Conservation (phyloP, 2,797 vertebrate species). For the Otolemur crassicaudatus region DNA sequence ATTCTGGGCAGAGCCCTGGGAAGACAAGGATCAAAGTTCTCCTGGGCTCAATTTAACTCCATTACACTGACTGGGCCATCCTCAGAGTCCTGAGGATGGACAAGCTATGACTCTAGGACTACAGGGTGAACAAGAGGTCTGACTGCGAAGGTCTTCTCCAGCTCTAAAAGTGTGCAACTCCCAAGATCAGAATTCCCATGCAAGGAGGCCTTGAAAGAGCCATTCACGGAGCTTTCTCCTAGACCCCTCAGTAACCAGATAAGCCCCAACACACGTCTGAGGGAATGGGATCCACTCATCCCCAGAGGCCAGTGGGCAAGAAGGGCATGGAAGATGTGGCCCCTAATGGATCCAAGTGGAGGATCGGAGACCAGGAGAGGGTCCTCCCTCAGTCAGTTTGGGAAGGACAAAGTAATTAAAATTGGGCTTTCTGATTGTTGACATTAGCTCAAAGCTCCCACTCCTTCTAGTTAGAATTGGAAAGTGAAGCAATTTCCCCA, state of each 20-base stretch:
- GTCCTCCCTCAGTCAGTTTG: neutral
- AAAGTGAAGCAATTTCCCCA: slow-evolving; percentile 6
- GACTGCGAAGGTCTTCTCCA: neutral
- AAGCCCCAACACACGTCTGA: neutral
- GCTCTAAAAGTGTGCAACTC: neutral
- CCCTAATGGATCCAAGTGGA: neutral
- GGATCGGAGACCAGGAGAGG: neutral
- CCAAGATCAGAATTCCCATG: neutral
- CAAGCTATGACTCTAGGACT: neutral
- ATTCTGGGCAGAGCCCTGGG: neutral
- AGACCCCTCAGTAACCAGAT: neutral
- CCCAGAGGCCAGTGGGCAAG: neutral
- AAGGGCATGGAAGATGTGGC: neutral
- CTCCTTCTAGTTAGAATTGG: slow-evolving; percentile 49
- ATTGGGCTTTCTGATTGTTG: neutral
- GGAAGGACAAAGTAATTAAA: neutral
- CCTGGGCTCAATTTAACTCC: neutral
- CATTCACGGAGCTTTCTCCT: neutral
- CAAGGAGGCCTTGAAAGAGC: neutral
- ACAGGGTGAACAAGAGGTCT: neutral
- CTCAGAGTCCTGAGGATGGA: neutral
- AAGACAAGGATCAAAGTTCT: neutral
- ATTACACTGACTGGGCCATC: neutral
- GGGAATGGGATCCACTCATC: neutral
- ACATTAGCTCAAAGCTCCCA: neutral